These are phyloP conservation scores for Drosophila vallismaia DNA, from an alignment of 2,888 invertebrate genomes.

Conservation along the genomic window DNA sequence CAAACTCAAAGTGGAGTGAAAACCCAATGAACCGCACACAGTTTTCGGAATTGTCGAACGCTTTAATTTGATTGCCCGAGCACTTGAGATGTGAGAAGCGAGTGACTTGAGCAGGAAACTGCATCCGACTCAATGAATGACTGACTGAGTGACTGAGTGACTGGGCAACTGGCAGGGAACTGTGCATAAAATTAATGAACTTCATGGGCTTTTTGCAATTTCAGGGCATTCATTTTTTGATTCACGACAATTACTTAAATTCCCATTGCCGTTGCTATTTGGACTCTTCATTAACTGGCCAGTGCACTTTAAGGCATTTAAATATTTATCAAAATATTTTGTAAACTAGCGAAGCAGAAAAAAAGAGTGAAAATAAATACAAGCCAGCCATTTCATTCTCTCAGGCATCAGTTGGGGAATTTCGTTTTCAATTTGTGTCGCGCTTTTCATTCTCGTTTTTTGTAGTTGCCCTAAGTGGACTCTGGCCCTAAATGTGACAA, in stretches of 20 bases:
- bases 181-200: conserved; percentile 53
- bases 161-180: conserved; percentile 33
- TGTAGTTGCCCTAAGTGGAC: conserved; percentile 39
- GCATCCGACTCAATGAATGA: conserved; percentile 27
- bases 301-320: conserved; percentile 56
- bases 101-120: conserved; percentile 21
- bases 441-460: conserved; percentile 37
- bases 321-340: conserved; percentile 53
- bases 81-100: conserved; percentile 10
- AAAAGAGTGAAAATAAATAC: conserved; percentile 17
- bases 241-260: conserved; percentile 28
- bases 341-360: neutral
- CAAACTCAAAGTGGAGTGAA: conserved; percentile 28
- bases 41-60: conserved; percentile 42
- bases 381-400: conserved; percentile 38
- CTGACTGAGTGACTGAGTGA: conserved; percentile 42
- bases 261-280: neutral
- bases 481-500: conserved; percentile 58
- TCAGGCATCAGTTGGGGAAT: conserved; percentile 39
- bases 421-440: conserved; percentile 70
- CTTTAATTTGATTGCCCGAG: conserved; percentile 53
- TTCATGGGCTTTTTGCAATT: conserved; percentile 13
- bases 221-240: conserved; percentile 4
- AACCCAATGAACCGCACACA: conserved; percentile 46
- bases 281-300: neutral